Evolutionary conservation across 2,797 vertebrate species (phyloP), one percentile per base, ranked within the genome.

Genomic region (Choloepus didactylus): DNA sequence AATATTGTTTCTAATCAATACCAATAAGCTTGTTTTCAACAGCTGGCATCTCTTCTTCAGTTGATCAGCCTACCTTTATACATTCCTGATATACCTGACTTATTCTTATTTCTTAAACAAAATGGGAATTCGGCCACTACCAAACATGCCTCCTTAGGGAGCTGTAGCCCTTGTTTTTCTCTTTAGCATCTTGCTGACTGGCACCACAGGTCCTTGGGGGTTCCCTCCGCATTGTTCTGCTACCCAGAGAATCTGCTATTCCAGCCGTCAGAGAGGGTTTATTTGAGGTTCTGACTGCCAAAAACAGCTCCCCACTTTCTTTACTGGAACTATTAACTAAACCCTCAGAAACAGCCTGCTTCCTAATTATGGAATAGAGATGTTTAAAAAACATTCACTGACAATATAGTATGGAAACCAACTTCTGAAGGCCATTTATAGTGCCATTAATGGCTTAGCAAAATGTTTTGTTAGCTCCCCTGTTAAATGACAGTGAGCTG

Each of bases 341-440:
- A 67, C 11, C 69, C 59, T 94, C 95, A 73, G 84, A 92, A 88
- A 38, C 27, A 93, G 35, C 73, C 75, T 67, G 35, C 72, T 88
- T 91, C 67, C 92, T 91, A 69, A 73, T 93, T 64, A 31, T 23
- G 1, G 44, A 64, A 73, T 14, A 41, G 72, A 91, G 77, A 15
- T 59, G 18, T 62, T 54, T 69, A 35, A 62, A 96, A 95, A 86
- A 83, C 3, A 44, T 19, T 11, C 41, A 5, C 29, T 56, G 87
- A 85, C 66, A 66, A 80, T 35, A 62, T 7, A 46, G 6, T 21
- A 15, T 60, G 9, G 88, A 89, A 81, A 60, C 41, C 23, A 19
- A 6, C 69, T 89, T 95, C 77, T 82, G 27, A 77, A 93, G 41
- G n/a, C 35, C 80, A 2, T 67, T 80, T 31, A 9, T 49, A 93